These are phyloP conservation scores for Martes martes DNA, from an alignment of 2,113 vertebrate genomes.

Conservation along the genomic window DNA sequence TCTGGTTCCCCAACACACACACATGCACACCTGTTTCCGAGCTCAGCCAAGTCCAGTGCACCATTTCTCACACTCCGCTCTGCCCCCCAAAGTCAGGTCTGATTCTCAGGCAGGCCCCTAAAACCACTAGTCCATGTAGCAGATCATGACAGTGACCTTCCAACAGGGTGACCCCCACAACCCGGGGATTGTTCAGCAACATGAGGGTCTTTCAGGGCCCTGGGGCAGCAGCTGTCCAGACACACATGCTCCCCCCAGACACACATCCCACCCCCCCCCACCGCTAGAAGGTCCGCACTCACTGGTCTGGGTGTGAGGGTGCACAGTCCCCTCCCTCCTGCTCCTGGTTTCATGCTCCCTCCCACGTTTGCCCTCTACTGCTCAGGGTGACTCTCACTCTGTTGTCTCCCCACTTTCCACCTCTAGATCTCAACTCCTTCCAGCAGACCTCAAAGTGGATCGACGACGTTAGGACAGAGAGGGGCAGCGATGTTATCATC, in stretches of 20 bases:
- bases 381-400: not conserved
- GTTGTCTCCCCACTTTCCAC: conserved; percentile 6
- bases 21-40: not conserved
- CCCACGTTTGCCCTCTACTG: not conserved
- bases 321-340: rapidly evolving
- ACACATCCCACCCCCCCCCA: not conserved
- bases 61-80: not conserved
- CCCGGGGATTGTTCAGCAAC: not conserved
- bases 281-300: not conserved
- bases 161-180: not conserved
- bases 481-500: conserved; percentile 95
- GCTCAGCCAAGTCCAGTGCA: not conserved
- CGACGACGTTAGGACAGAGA: conserved; percentile 94
- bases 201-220: rapidly evolving
- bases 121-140: not conserved
- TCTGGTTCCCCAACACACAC: not conserved
- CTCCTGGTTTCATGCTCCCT: not conserved
- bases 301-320: not conserved
- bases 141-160: not conserved
- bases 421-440: conserved; percentile 93
- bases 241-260: rapidly evolving
- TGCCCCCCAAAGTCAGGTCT: not conserved
- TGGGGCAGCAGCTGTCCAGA: not conserved
- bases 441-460: conserved; percentile 97
- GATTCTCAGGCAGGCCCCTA: not conserved